Conservation (phyloP, 2,888 invertebrate genomes). For the Plagodis dolabraria region DNA sequence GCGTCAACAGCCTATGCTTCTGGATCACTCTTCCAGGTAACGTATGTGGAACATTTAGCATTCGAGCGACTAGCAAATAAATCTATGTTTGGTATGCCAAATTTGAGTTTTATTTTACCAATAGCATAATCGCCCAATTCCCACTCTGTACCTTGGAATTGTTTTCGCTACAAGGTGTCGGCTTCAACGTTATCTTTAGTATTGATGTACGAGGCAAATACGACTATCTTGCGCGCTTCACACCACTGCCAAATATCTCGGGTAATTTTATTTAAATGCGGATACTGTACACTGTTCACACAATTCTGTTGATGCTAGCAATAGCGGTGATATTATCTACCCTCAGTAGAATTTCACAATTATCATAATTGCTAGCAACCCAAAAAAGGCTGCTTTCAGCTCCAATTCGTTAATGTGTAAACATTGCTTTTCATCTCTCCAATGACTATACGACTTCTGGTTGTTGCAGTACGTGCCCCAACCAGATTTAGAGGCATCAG, state of each 20-base stretch:
- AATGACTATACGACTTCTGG: no score
- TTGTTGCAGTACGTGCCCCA: no score
- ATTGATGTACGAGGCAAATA: constrained; percentile 15
- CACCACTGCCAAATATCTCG: constrained; percentile 21
- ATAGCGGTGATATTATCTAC: constrained; percentile 17
- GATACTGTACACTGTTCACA: constrained; percentile 13
- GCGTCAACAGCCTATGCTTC: no score
- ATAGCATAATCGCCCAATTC: constrained; percentile 4
- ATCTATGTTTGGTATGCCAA: constrained; percentile 17
- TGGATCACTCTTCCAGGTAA: no score
- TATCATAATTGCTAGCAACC: no score
- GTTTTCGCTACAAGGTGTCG: constrained; percentile 6
- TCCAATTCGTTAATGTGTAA: no score
- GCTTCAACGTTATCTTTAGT: constrained; percentile 13
- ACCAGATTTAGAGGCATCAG: no score
- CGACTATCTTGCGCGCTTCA: constrained; percentile 7
- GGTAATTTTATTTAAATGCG: constrained; percentile 8
- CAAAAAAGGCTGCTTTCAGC: no score
- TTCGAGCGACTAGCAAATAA: no score
- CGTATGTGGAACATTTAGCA: no score
- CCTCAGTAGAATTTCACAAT: no score
- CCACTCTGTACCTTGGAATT: constrained; percentile 7
- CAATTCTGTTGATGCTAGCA: constrained; percentile 15
- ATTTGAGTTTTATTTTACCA: constrained; percentile 1
- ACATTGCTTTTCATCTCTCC: no score